These are phyloP conservation scores for Lydus trimaculatus DNA, from an alignment of 2,888 invertebrate species.

Conservation along the genomic window DNA sequence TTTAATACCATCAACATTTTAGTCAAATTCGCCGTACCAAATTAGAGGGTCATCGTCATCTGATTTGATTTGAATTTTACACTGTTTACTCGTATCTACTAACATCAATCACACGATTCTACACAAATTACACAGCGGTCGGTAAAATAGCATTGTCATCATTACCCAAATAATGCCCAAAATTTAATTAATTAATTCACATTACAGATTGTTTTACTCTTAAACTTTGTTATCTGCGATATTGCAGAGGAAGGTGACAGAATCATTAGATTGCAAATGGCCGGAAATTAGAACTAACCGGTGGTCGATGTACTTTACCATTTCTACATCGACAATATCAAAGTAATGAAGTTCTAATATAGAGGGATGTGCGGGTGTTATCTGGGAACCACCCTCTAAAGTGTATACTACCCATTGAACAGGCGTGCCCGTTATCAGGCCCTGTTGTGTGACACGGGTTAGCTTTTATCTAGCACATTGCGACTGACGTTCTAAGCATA, in stretches of 20 bases:
- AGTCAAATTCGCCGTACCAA: constrained; percentile 15
- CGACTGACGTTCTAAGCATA: constrained; percentile 43
- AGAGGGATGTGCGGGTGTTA: constrained; percentile 34
- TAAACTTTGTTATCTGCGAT: background rate
- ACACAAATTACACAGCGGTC: constrained; percentile 10
- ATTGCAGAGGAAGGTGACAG: constrained; percentile 16
- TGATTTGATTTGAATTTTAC: constrained; percentile 41
- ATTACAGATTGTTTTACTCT: background rate
- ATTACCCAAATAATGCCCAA: background rate
- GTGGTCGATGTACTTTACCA: constrained; percentile 23
- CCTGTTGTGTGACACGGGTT: constrained; percentile 33
- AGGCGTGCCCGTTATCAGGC: constrained; percentile 26
- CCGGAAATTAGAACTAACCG: constrained; percentile 33
- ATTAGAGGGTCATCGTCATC: constrained; percentile 23
- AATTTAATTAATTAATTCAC: background rate
- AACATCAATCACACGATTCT: constrained; percentile 37
- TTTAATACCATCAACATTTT: constrained; percentile 22
- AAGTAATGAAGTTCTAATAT: constrained; percentile 33
- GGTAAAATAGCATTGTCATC: constrained; percentile 12
- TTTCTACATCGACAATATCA: constrained; percentile 32
- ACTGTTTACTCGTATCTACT: constrained; percentile 34
- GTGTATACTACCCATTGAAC: constrained; percentile 12
- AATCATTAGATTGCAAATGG: constrained; percentile 23
- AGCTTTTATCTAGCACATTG: constrained; percentile 41
- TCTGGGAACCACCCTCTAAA: constrained; percentile 28